Evolutionary conservation across 2,113 vertebrate species (phyloP).

Genomic region (Anhinga anhinga): DNA sequence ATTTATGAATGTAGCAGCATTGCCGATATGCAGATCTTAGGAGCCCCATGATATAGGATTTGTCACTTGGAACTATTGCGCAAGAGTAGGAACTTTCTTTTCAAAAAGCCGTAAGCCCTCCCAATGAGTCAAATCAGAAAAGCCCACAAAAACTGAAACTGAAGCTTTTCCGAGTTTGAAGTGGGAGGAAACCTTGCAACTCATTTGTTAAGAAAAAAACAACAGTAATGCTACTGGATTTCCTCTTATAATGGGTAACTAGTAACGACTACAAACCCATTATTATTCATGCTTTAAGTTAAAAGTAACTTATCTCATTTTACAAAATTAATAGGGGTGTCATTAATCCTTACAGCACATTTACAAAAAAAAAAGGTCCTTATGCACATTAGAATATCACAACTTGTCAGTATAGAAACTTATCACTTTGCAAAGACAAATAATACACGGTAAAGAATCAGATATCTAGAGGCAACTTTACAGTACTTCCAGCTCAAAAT

Average conservation of each 20-base stretch:
- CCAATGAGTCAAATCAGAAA: neutral
- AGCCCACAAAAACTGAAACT: neutral
- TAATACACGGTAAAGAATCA: neutral
- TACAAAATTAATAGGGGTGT: neutral
- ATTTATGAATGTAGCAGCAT: neutral
- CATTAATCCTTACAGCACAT: neutral
- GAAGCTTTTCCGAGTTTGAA: neutral
- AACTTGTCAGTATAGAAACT: neutral
- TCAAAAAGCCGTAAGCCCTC: neutral
- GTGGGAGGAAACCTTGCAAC: neutral
- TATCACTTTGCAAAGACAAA: neutral
- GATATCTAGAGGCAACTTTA: neutral
- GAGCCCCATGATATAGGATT: neutral
- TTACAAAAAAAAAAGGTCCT: neutral
- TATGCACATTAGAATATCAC: fast-evolving
- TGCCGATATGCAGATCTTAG: neutral
- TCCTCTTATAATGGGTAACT: neutral
- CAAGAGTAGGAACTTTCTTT: neutral
- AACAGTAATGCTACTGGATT: neutral
- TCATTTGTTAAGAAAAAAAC: neutral
- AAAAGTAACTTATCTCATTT: neutral
- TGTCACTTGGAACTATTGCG: neutral
- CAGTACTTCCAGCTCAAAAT: neutral
- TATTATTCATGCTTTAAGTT: neutral
- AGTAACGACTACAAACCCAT: neutral